A percentile compares a stretch with the other conserved stretches of the same genome.
Conservation (phyloP, 1,140 invertebrate species). For the Pissodes strobi region DNA sequence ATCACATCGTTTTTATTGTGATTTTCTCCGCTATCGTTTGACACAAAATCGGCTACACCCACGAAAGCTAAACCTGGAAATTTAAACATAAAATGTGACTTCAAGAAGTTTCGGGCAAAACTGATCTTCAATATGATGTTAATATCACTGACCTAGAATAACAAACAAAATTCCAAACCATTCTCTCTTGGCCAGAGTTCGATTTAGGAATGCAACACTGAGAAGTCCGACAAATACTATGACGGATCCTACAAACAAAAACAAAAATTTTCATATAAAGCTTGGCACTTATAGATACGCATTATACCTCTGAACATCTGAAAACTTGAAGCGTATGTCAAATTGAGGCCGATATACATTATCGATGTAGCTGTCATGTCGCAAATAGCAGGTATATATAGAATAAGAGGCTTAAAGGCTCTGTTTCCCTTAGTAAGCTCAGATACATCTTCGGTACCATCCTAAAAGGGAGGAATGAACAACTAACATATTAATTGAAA, state of each 20-base stretch:
- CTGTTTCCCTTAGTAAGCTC: conserved; percentile 68
- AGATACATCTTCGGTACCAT: conserved; percentile 62
- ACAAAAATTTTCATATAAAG: not conserved
- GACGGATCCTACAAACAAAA: conserved; percentile 63
- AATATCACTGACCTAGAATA: conserved; percentile 72
- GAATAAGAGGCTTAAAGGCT: conserved; percentile 78
- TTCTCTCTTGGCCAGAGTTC: conserved; percentile 69
- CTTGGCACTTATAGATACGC: no score
- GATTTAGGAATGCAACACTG: conserved; percentile 84
- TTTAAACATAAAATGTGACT: no score
- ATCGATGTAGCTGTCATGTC: conserved; percentile 83
- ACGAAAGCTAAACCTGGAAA: conserved; percentile 73
- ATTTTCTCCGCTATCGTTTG: conserved; percentile 55
- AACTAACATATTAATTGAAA: not conserved
- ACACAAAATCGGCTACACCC: conserved; percentile 77
- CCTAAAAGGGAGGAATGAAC: conserved; percentile 57
- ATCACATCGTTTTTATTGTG: conserved; percentile 78
- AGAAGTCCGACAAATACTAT: conserved; percentile 93
- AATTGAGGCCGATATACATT: conserved; percentile 88
- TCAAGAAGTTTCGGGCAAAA: not conserved
- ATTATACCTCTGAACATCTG: conserved; percentile 93
- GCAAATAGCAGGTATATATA: conserved; percentile 83
- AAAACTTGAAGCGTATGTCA: conserved; percentile 93
- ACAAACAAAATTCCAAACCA: conserved; percentile 86
- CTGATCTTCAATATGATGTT: no score